phyloP scores from a whole-genome alignment of 1,140 invertebrate genomes.

The Rhyzopertha dominica region DNA sequence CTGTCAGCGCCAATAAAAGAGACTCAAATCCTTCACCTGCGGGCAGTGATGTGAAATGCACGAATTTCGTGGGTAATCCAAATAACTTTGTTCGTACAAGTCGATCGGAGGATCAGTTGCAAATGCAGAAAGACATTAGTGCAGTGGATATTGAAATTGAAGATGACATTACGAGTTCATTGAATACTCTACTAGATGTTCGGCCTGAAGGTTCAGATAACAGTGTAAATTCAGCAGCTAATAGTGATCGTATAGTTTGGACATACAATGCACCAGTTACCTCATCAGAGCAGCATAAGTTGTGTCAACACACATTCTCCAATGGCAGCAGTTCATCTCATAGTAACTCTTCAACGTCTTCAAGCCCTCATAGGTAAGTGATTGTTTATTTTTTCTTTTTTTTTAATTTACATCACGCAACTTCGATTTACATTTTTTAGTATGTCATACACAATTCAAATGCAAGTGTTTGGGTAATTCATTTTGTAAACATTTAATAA shows the following conservation, averaged over 20 bases:
- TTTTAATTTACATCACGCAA: too few relatives aligned
- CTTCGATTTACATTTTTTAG: too few relatives aligned
- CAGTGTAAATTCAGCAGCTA: constrained; percentile 21
- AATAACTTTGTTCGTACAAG: constrained; percentile 66
- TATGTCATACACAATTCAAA: too few relatives aligned
- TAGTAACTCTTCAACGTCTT: constrained; percentile 61
- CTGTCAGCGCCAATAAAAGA: constrained; percentile 49
- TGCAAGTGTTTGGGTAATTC: too few relatives aligned
- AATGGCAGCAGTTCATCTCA: constrained; percentile 56
- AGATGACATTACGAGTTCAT: constrained; percentile 86
- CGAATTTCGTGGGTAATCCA: constrained; percentile 40
- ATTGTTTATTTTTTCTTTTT: too few relatives aligned
- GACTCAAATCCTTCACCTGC: constrained; percentile 34
- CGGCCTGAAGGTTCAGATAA: constrained; percentile 52
- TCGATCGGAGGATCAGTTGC: constrained; percentile 80
- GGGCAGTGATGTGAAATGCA: constrained; percentile 38
- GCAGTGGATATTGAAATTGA: constrained; percentile 86
- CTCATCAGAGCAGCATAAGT: constrained; percentile 40
- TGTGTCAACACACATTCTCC: constrained; percentile 49
- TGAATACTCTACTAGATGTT: constrained; percentile 84
- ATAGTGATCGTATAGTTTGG: constrained; percentile 73
- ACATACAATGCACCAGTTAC: constrained; percentile 79
- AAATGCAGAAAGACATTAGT: constrained; percentile 67
- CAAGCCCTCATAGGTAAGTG: constrained; percentile 49
- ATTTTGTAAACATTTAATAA: too few relatives aligned